Evolutionary conservation across 2,888 invertebrate species (phyloP).

Genomic region (Pinctada fucata): DNA sequence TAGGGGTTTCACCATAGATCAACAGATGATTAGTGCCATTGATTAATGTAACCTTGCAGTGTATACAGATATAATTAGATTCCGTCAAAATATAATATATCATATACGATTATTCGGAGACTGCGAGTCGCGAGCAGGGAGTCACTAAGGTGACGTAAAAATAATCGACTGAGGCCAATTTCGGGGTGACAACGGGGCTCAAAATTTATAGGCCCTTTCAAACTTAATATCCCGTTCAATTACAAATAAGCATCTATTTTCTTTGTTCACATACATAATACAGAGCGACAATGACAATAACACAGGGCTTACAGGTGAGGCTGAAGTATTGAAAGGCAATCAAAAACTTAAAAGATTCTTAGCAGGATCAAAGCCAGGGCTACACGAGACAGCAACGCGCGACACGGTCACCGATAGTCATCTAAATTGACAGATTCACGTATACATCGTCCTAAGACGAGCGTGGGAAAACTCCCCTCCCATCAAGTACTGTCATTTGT

Average conservation of each 20-base stretch:
- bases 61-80: too few species aligned
- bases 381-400: conserved; percentile 25
- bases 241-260: not conserved
- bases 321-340: conserved; percentile 1
- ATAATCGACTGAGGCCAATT: too few species aligned
- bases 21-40: not conserved
- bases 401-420: conserved; percentile 16
- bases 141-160: too few species aligned
- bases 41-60: not conserved
- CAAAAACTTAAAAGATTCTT: conserved; percentile 10
- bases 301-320: not conserved
- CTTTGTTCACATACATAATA: not conserved
- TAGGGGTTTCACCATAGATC: not conserved
- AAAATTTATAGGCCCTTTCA: not conserved
- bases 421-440: conserved; percentile 27
- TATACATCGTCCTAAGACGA: conserved; percentile 23
- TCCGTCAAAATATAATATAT: too few species aligned
- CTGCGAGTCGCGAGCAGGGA: too few species aligned
- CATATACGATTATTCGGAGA: too few species aligned
- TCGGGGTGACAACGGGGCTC: too few species aligned
- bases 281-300: not conserved
- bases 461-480: conserved; percentile 35
- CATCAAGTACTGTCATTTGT: conserved; percentile 31
- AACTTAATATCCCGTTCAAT: not conserved
- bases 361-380: conserved; percentile 21